Evolutionary conservation across 2,113 vertebrate species (phyloP).

Genomic region (Muscicapa adusta): DNA sequence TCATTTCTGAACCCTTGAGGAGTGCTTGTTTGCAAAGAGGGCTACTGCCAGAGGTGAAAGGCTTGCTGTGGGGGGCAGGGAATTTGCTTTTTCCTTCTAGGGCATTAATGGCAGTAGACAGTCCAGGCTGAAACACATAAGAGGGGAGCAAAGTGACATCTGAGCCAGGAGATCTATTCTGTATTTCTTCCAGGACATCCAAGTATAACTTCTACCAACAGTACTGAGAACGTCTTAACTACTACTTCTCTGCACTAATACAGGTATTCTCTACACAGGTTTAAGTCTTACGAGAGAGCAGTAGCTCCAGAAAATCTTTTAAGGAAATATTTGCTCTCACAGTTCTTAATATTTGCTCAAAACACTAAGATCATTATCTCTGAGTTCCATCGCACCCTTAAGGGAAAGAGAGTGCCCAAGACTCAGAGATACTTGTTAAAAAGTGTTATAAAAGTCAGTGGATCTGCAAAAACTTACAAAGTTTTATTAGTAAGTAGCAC

Average conservation of each 20-base stretch:
- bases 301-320: not conserved
- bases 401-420: not conserved
- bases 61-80: accelerated
- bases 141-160: not conserved
- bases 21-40: not conserved
- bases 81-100: not conserved
- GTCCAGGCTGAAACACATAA: not conserved
- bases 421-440: not conserved
- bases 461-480: not conserved
- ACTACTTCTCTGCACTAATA: not conserved
- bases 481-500: not conserved
- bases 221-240: not conserved
- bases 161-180: not conserved
- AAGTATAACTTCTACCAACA: not conserved
- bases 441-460: not conserved
- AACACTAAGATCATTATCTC: not conserved
- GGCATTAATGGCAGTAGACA: not conserved
- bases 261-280: not conserved
- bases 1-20: not conserved
- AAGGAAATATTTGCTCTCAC: not conserved
- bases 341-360: not conserved
- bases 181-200: not conserved
- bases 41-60: not conserved
- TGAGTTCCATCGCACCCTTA: not conserved
- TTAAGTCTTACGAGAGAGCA: not conserved